Base-by-base conservation (phyloP, 2,888 invertebrate species). In the Limulus polyphemus region DNA sequence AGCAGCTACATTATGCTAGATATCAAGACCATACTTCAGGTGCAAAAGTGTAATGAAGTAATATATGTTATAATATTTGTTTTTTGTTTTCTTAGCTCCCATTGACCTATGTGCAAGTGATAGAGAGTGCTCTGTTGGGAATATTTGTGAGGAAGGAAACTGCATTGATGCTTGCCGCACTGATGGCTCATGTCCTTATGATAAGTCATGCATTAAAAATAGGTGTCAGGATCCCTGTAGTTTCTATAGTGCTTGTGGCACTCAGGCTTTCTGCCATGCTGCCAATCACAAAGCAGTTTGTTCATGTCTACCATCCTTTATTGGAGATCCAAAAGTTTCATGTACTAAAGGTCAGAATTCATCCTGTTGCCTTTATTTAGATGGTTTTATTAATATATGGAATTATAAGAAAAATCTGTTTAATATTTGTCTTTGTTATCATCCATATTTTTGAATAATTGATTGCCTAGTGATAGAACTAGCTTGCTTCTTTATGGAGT, bases 171-270 rank as follows among this genome's bases (percentile, higher is more conserved):
- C 81, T 59, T 91, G 92, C 73, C 79, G 88, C 65, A 90, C 90
- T 10, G 88, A 90, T n/a, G 90, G 86, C 72, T 86, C 87, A 2
- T 93, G 92, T 76, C 82, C 87, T 32, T 75, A 81, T 49, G 87
- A 89, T 63, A 83, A 85, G 69, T 90, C 91, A 16, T 93, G 93
- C 71, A 85, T 84, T 73, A 89, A 90, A 80, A 85, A 84, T 73
- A 87, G 88, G 76, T 90, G 90, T 73, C 83, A 86, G 62, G 84
- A 88, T 75, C 87, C 89, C 13, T 93, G 92, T 75, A 78, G 77
- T 12, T 81, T 82, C 11, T 68, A 62, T 52, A 85, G 87, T 71
- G 79, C 80, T 11, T 72, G 71, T 58, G 75, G 83, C 81, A 58
- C 72, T 59, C 83, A 84, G 84, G 49, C 85, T 82, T 46, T 87